Conservation (phyloP, 2,888 invertebrate species). For the Drosophila formosana region DNA sequence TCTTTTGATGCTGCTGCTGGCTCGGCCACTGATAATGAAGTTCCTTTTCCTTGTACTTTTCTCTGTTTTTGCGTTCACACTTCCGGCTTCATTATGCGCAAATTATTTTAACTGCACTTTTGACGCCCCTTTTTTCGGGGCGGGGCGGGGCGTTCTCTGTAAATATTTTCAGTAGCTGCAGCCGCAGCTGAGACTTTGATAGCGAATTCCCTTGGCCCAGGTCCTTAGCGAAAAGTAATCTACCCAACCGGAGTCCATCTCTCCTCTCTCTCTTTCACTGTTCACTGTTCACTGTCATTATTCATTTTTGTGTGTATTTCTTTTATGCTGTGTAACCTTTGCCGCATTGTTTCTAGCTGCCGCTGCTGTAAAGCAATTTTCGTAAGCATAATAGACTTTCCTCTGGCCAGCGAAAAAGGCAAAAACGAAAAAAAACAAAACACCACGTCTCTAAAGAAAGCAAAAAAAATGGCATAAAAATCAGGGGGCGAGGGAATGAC, state of each 20-base stretch:
- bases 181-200: slow-evolving; percentile 58
- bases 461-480: slow-evolving; percentile 68
- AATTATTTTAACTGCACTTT: slow-evolving; percentile 79
- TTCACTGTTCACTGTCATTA: slow-evolving; percentile 68
- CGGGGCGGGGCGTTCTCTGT: slow-evolving; percentile 11
- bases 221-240: slow-evolving; percentile 59
- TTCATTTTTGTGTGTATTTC: slow-evolving; percentile 73
- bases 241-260: slow-evolving; percentile 2
- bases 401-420: slow-evolving; percentile 45
- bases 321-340: slow-evolving; percentile 79
- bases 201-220: slow-evolving; percentile 49
- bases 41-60: slow-evolving; percentile 66
- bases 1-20: slow-evolving; percentile 59
- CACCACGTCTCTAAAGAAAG: slow-evolving; percentile 23
- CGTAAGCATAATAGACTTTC: slow-evolving; percentile 75
- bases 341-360: slow-evolving; percentile 74
- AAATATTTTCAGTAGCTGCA: slow-evolving; percentile 57
- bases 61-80: slow-evolving; percentile 71
- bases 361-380: slow-evolving; percentile 77
- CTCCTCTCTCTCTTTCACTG: not conserved
- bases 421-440: slow-evolving; percentile 15
- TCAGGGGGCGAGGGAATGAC: slow-evolving; percentile 17
- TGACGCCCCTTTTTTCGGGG: slow-evolving; percentile 15
- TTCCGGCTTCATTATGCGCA: slow-evolving; percentile 80
- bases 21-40: slow-evolving; percentile 68